Conservation (phyloP, 2,888 invertebrate species). For the Lasioglossum zephyrum region DNA sequence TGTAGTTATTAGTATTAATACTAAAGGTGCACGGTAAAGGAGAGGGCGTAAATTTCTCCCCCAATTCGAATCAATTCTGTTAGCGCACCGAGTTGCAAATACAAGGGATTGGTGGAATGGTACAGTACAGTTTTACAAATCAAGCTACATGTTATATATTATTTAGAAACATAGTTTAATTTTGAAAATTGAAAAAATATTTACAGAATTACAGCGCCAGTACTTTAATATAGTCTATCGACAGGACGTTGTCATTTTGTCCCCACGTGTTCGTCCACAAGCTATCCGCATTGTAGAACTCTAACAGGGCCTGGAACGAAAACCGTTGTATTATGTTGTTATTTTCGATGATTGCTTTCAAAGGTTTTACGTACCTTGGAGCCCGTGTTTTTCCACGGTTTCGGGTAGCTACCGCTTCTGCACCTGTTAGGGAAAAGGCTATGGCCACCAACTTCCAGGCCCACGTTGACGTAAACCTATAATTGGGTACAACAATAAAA, state of each 20-base stretch:
- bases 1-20: too few species aligned
- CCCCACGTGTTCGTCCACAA: conserved; percentile 85
- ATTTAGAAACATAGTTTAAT: too few species aligned
- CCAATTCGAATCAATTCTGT: too few species aligned
- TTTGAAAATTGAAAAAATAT: too few species aligned
- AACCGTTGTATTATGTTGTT: not conserved
- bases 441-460: conserved; percentile 91
- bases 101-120: too few species aligned
- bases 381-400: conserved; percentile 91
- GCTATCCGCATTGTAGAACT: conserved; percentile 84
- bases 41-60: too few species aligned
- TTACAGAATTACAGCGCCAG: conserved; percentile 81
- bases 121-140: too few species aligned
- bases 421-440: conserved; percentile 88
- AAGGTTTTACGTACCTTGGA: conserved; percentile 84
- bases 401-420: conserved; percentile 84
- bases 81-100: too few species aligned
- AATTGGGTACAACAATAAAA: not conserved
- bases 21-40: too few species aligned
- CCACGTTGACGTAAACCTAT: conserved; percentile 91
- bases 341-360: not conserved
- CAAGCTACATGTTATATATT: too few species aligned
- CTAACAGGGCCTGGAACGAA: conserved; percentile 73
- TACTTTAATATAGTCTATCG: conserved; percentile 87
- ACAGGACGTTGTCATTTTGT: conserved; percentile 85